A percentile compares a stretch with the other conserved stretches of the same genome.
Evolutionary conservation across 2,113 vertebrate genomes (phyloP).

Genomic region (Zosterops hypoxanthus): DNA sequence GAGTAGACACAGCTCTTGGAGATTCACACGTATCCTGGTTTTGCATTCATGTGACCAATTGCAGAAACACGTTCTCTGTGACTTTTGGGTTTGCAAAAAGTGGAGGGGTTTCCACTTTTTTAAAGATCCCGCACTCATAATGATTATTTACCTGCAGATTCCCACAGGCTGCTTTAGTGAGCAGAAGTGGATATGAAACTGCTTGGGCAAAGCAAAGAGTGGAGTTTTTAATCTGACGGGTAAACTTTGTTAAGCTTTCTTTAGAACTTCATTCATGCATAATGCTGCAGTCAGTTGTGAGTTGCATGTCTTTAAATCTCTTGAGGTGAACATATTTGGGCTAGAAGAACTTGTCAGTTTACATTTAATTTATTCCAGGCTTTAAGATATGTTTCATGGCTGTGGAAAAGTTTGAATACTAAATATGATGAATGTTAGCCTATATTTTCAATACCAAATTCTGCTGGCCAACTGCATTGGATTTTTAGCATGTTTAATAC

Average conservation of each 20-base stretch:
- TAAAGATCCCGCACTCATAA: neutral
- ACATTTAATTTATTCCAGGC: slow-evolving; percentile 41
- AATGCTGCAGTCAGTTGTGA: slow-evolving; percentile 7
- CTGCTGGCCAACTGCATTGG: neutral
- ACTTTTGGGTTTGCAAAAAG: neutral
- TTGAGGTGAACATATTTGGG: neutral
- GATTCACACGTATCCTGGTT: neutral
- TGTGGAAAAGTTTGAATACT: slow-evolving; percentile 1
- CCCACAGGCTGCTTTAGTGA: neutral
- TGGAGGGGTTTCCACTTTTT: fast-evolving
- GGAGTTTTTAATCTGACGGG: neutral
- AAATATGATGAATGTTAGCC: neutral
- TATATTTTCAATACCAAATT: neutral
- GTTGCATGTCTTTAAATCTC: neutral
- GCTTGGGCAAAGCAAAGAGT: neutral
- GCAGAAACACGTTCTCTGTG: neutral
- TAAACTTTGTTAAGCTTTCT: slow-evolving; percentile 17
- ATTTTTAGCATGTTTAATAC: neutral
- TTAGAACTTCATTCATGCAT: neutral
- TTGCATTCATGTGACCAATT: neutral
- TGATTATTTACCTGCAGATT: neutral
- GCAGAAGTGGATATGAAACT: neutral
- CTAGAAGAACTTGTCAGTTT: slow-evolving; percentile 38
- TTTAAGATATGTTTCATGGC: neutral
- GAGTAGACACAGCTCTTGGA: neutral